phyloP scores from a whole-genome alignment of 1,140 invertebrate genomes.

The Lepidurus apus region DNA sequence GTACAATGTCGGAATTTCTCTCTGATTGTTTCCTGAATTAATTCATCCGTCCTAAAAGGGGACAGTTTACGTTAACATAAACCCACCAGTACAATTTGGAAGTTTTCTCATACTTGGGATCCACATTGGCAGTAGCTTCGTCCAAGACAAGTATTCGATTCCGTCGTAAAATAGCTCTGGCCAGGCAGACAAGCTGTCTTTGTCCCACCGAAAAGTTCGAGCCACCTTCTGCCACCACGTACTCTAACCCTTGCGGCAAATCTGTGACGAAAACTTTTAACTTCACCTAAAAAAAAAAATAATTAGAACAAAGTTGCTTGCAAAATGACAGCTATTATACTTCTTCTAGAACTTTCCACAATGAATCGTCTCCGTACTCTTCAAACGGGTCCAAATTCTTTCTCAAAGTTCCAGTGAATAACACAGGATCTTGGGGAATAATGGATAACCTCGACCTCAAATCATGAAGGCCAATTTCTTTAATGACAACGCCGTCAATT shows the following conservation, averaged over 20 bases:
- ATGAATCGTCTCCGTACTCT: conserved; percentile 57
- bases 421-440: conserved; percentile 80
- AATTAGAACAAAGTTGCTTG: conserved; percentile 38
- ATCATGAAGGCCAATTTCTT: conserved; percentile 59
- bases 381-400: conserved; percentile 84
- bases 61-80: neutral
- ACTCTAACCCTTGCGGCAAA: conserved; percentile 58
- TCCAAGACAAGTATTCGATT: conserved; percentile 63
- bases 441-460: conserved; percentile 68
- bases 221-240: conserved; percentile 66
- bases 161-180: conserved; percentile 58
- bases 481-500: conserved; percentile 64
- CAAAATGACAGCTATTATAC: conserved; percentile 51
- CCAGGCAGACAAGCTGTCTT: conserved; percentile 63
- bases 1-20: conserved; percentile 68
- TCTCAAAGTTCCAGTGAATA: conserved; percentile 75
- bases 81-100: no score
- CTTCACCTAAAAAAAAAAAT: conserved; percentile 53
- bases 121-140: conserved; percentile 68
- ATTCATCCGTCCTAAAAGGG: conserved; percentile 53
- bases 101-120: conserved; percentile 50
- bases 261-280: conserved; percentile 61
- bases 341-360: conserved; percentile 70
- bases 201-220: conserved; percentile 76
- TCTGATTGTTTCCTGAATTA: conserved; percentile 67